Evolutionary conservation across 23 tunicate species (phyloP).

Genomic region (Styela plicata): DNA sequence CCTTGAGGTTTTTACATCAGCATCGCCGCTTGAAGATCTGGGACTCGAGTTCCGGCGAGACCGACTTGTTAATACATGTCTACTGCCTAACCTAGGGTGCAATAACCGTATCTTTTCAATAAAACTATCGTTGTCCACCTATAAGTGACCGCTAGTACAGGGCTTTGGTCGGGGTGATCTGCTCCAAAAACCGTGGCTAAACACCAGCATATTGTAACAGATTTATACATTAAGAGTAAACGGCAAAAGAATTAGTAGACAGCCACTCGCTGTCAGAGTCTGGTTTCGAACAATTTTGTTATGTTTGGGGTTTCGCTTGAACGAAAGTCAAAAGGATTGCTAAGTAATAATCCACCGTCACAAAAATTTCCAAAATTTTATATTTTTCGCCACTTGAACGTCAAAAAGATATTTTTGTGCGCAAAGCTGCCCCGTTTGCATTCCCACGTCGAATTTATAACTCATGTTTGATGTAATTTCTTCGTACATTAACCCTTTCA

Average conservation of each 20-base stretch:
- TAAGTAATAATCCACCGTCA: neutral
- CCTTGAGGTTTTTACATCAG: no score
- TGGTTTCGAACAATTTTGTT: neutral
- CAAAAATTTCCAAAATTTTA: neutral
- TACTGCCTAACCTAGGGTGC: no score
- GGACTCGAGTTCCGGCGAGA: no score
- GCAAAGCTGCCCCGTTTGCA: neutral
- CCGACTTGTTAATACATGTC: no score
- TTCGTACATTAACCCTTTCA: no score
- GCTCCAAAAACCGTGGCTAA: no score
- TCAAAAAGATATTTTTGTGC: neutral
- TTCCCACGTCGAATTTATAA: neutral
- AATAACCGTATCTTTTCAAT: no score
- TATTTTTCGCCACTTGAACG: neutral
- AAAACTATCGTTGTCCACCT: no score
- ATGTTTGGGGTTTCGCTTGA: neutral
- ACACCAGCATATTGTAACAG: constrained; percentile 12
- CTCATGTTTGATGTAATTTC: neutral
- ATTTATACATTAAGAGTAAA: neutral
- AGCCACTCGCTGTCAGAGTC: neutral
- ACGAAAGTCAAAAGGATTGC: neutral
- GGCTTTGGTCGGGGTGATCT: no score
- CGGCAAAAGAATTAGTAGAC: neutral
- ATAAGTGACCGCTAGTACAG: no score
- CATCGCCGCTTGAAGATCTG: no score